phyloP scores from a whole-genome alignment of 2,888 invertebrate species.

The Meghimatium bilineatum region DNA sequence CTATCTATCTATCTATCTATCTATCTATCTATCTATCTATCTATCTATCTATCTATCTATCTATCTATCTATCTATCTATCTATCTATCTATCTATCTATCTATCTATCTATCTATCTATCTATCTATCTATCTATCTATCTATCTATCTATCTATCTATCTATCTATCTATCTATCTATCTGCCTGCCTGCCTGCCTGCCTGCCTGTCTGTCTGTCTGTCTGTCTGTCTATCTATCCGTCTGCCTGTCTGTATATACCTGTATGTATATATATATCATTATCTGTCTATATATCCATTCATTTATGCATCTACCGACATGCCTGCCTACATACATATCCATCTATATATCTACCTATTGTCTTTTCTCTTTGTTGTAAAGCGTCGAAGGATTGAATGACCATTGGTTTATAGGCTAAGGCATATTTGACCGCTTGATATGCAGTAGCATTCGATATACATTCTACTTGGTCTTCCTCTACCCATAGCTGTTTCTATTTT shows the following conservation, averaged over 20 bases:
- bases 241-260: not conserved
- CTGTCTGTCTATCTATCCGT: not conserved
- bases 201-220: slow-evolving; percentile 11
- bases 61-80: slow-evolving; percentile 23
- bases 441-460: too few relatives aligned
- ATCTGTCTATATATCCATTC: not conserved
- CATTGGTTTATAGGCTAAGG: too few relatives aligned
- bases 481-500: too few relatives aligned
- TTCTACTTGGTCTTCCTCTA: too few relatives aligned
- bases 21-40: slow-evolving; percentile 8
- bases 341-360: too few relatives aligned
- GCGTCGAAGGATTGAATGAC: too few relatives aligned
- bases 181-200: too few relatives aligned
- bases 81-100: slow-evolving; percentile 12
- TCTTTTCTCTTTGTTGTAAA: too few relatives aligned
- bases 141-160: not conserved
- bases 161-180: too few relatives aligned
- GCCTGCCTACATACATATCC: too few relatives aligned
- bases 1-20: not conserved
- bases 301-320: too few relatives aligned
- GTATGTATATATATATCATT: not conserved
- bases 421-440: too few relatives aligned
- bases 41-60: slow-evolving; percentile 14
- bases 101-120: slow-evolving; percentile 4
- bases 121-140: slow-evolving; percentile 4